Evolutionary conservation across 2,888 invertebrate genomes (phyloP).

Genomic region (Aromia moschata): DNA sequence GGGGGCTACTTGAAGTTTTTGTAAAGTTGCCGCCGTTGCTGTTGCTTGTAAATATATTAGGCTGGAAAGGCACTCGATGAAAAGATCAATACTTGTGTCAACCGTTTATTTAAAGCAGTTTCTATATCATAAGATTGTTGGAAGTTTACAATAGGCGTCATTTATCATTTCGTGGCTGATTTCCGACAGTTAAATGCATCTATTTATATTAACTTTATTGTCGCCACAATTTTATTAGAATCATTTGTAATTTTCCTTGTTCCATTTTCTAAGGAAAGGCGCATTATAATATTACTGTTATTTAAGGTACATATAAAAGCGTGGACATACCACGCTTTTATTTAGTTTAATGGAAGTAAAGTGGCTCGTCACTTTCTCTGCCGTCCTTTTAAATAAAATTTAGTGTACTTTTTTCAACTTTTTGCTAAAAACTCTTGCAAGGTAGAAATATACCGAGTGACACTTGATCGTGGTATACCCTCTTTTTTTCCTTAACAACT

Average conservation of each 20-base stretch:
- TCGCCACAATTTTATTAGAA: slow-evolving; percentile 36
- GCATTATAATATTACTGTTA: neutral
- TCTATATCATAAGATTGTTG: slow-evolving; percentile 29
- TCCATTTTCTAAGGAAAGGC: slow-evolving; percentile 24
- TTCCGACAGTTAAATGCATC: slow-evolving; percentile 37
- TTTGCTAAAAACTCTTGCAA: too few relatives aligned
- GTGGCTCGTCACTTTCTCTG: too few relatives aligned
- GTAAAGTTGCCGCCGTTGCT: neutral
- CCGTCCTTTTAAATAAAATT: too few relatives aligned
- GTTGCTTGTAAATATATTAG: slow-evolving; percentile 2
- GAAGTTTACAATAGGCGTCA: slow-evolving; percentile 31
- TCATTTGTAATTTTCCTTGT: slow-evolving; percentile 23
- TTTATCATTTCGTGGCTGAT: slow-evolving; percentile 36
- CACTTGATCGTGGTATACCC: too few relatives aligned
- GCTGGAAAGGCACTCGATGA: slow-evolving; percentile 10
- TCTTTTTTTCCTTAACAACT: too few relatives aligned
- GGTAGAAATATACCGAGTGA: too few relatives aligned
- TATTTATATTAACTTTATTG: slow-evolving; percentile 37
- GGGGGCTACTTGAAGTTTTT: neutral
- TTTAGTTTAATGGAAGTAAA: too few relatives aligned
- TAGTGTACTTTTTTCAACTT: too few relatives aligned
- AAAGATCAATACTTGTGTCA: slow-evolving; percentile 32
- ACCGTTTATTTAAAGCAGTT: slow-evolving; percentile 26
- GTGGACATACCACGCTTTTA: too few relatives aligned
- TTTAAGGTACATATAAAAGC: neutral